These are phyloP conservation scores for Aporrectodea caliginosa DNA, from an alignment of 1,140 invertebrate species.

Conservation along the genomic window DNA sequence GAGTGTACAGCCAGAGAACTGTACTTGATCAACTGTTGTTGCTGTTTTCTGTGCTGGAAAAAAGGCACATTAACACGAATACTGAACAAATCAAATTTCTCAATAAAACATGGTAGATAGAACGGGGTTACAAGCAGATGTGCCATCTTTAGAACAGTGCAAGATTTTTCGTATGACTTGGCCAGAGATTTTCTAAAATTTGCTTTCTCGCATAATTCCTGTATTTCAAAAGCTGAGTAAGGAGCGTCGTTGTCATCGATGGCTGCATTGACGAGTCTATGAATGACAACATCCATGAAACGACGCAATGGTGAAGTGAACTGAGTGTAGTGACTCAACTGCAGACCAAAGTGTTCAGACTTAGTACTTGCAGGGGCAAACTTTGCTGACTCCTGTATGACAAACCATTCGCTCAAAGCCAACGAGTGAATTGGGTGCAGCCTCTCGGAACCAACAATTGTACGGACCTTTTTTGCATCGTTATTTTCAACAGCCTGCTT, in stretches of 20 bases:
- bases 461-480: constrained; percentile 7
- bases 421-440: constrained; percentile 4
- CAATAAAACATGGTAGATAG: too few species aligned
- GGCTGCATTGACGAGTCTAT: constrained; percentile 38
- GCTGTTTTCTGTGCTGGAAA: neutral
- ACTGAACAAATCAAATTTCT: too few species aligned
- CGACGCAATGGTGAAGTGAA: constrained; percentile 56
- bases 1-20: neutral
- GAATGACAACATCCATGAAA: constrained; percentile 52
- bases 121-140: too few species aligned
- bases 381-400: constrained; percentile 23
- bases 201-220: constrained; percentile 33
- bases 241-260: constrained; percentile 28
- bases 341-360: too few species aligned
- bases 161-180: too few species aligned
- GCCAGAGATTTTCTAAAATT: too few species aligned
- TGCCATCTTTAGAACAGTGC: too few species aligned
- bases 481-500: neutral
- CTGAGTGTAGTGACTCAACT: too few species aligned
- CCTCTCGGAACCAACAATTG: constrained; percentile 1
- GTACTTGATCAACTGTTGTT: neutral
- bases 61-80: neutral
- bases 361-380: constrained; percentile 26
- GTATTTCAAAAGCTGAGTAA: constrained; percentile 37
- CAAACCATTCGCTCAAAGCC: constrained; percentile 13